Evolutionary conservation across 2,113 vertebrate genomes (phyloP).

Genomic region (Pelusios castaneus): DNA sequence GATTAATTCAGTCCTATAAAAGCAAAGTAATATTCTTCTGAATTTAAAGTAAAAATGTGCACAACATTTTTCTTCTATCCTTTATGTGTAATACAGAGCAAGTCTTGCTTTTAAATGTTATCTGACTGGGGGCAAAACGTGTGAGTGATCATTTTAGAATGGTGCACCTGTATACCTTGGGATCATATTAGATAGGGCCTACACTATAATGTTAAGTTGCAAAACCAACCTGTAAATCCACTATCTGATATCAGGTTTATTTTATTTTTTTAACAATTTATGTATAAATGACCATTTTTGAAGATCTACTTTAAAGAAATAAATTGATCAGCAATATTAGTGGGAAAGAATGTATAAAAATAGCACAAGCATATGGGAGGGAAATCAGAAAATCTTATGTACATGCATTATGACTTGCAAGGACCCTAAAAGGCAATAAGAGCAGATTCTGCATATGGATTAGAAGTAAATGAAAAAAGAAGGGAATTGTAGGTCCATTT

Average conservation of each 20-base stretch:
- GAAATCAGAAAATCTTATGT: background rate
- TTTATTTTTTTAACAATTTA: background rate
- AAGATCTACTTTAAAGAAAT: background rate
- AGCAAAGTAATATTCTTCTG: background rate
- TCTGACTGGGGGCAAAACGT: background rate
- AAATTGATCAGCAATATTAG: background rate
- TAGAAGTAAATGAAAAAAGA: background rate
- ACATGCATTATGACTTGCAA: background rate
- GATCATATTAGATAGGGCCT: background rate
- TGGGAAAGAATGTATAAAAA: background rate
- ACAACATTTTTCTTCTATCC: background rate
- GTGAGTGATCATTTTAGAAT: background rate
- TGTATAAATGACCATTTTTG: background rate
- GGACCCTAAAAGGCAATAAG: background rate
- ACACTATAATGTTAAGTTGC: background rate
- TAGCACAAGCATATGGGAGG: background rate
- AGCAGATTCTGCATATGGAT: background rate
- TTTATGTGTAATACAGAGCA: background rate
- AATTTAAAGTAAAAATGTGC: background rate
- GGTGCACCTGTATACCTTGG: background rate
- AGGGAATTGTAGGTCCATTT: background rate
- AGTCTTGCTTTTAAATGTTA: background rate
- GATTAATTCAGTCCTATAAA: background rate
- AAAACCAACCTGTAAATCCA: background rate
- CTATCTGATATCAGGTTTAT: background rate